A percentile compares a stretch with the other conserved stretches of the same genome.
phyloP scores from a whole-genome alignment of 2,113 vertebrate genomes.

The Vanacampus margaritifer region DNA sequence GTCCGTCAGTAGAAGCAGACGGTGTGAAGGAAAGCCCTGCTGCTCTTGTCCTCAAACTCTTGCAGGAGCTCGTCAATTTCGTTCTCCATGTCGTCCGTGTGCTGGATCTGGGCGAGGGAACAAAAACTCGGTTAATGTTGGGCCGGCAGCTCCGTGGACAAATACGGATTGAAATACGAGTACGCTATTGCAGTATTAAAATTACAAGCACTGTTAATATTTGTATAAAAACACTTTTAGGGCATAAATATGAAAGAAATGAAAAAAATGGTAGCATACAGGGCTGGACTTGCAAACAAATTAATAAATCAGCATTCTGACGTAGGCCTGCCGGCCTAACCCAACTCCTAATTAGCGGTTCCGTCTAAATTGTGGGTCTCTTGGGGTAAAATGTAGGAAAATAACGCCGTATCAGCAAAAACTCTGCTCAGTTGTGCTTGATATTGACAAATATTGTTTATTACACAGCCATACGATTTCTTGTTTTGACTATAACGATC shows the following conservation, averaged over 20 bases:
- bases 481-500: not conserved
- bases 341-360: no score
- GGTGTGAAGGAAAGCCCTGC: constrained; percentile 92
- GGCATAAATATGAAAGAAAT: no score
- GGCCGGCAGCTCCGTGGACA: not conserved
- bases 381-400: no score
- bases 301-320: no score
- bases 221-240: no score
- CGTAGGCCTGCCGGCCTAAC: no score
- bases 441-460: constrained; percentile 4
- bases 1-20: constrained; percentile 94
- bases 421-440: not conserved
- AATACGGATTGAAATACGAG: not conserved
- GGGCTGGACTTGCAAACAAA: no score
- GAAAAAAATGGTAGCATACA: no score
- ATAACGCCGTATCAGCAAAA: not conserved
- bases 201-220: no score
- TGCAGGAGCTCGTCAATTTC: constrained; percentile 97
- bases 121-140: not conserved
- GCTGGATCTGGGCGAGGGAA: constrained; percentile 82
- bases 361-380: no score
- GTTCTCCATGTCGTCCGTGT: constrained; percentile 98
- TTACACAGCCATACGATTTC: not conserved
- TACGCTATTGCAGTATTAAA: not conserved
- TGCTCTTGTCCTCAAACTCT: constrained; percentile 98